Evolutionary conservation across 2,888 invertebrate species (phyloP).

Genomic region (Stenodema calcarata): DNA sequence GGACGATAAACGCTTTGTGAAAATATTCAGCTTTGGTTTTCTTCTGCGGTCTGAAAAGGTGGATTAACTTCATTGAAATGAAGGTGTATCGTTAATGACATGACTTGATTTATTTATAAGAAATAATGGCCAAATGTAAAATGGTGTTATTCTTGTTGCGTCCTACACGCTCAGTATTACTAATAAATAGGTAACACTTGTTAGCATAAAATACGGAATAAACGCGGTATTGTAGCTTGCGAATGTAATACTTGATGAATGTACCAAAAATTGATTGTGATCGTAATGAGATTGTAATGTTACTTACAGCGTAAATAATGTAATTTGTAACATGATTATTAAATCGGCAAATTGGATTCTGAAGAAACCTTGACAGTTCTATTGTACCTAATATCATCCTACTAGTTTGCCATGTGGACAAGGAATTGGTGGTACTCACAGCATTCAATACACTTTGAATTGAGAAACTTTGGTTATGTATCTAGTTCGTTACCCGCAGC

Average conservation of each 20-base stretch:
- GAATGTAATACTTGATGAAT: not conserved
- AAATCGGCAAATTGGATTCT: not conserved
- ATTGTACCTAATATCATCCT: too few species aligned
- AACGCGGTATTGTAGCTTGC: not conserved
- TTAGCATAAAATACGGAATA: not conserved
- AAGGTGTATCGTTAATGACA: not conserved
- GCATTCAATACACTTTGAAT: too few species aligned
- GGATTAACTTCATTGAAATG: not conserved
- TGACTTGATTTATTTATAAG: not conserved
- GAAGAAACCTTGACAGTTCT: not conserved
- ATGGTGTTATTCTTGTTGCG: not conserved
- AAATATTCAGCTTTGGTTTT: not conserved
- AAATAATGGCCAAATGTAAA: not conserved
- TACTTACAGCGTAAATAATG: not conserved
- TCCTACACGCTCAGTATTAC: not conserved
- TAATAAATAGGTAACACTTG: not conserved
- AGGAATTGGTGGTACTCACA: too few species aligned
- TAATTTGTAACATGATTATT: not conserved
- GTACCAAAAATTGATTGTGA: not conserved
- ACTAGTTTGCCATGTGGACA: too few species aligned
- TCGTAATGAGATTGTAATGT: not conserved
- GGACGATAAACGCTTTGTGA: conserved; percentile 36
- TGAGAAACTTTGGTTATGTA: too few species aligned
- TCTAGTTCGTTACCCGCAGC: too few species aligned
- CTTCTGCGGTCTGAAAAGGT: not conserved